Conservation (phyloP, 2,113 vertebrate species). For the Puffinus mauretanicus region DNA sequence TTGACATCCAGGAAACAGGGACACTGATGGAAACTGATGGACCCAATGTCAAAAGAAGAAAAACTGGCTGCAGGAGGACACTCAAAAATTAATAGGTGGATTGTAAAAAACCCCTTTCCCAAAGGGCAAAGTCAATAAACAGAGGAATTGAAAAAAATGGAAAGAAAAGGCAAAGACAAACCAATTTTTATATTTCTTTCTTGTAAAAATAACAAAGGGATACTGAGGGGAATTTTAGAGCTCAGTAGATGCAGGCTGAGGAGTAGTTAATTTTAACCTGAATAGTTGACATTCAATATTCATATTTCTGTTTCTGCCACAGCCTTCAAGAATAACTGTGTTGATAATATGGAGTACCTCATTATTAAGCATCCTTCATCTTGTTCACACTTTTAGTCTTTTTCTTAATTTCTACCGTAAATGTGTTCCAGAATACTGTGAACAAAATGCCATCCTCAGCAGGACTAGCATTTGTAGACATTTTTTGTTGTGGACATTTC, state of each 20-base stretch:
- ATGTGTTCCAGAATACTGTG: neutral
- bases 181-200: neutral
- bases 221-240: neutral
- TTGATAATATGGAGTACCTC: neutral
- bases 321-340: neutral
- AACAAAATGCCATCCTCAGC: neutral
- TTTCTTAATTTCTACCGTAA: neutral
- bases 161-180: neutral
- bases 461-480: neutral
- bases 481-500: neutral
- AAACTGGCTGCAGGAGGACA: neutral
- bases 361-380: neutral
- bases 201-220: neutral
- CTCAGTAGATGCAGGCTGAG: neutral
- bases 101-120: neutral
- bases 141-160: neutral
- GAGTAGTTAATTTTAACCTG: neutral
- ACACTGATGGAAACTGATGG: slow-evolving; percentile 41
- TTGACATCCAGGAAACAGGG: slow-evolving; percentile 21
- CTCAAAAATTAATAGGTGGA: slow-evolving; percentile 8
- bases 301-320: neutral
- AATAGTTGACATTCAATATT: neutral
- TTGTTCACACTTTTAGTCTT: neutral
- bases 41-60: slow-evolving; percentile 6
- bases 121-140: neutral